Evolutionary conservation across 2,888 invertebrate species (phyloP), one percentile per base, ranked within the genome.

Genomic region (Sesamia inferens): DNA sequence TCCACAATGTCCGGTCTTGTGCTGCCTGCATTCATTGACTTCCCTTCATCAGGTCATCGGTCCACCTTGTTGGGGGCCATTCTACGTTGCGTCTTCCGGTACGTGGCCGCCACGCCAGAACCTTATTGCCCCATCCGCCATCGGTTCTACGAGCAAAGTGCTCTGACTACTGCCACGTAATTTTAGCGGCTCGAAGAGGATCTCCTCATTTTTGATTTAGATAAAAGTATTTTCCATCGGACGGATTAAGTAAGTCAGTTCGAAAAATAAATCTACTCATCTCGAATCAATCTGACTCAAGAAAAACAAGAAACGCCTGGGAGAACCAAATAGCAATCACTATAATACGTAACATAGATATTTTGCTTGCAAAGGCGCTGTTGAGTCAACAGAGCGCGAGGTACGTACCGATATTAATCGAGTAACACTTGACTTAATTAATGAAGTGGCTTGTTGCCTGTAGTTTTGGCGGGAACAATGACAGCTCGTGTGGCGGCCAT

Each of bases 401-500:
- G 14, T 62, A 22, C n/a, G 48, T 58, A 31, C 58, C 47, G 48
- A 65, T 68, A 84, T 76, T 85, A 84, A 79, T 81, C 59, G 75
- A 63, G 68, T 73, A 79, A 78, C 82, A 83, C 81, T 84, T 76
- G 81, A 75, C 78, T 86, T 88, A 88, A 89, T 88, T 90, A 90
- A 88, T 87, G 83, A 88, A 86, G 87, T 86, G 85, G 83, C 81
- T 78, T 84, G 83, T 81, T 74, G 71, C 76, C 76, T 78, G 83
- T 86, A 86, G 84, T 86, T 86, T 85, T 86, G 85, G 85, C 85
- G 83, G 75, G 79, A 82, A 84, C 79, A 78, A 68, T 84, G 88
- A 83, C 86, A 84, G 82, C 76, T 79, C 82, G 74, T 79, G 83
- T 84, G 85, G 85, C 83, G 84, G 87, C 87, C 88, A 89, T 90